Percentiles rank a stretch among this genome's conserved stretches.
These are phyloP conservation scores for Rhyzopertha dominica DNA, from an alignment of 1,140 invertebrate genomes.

Conservation along the genomic window DNA sequence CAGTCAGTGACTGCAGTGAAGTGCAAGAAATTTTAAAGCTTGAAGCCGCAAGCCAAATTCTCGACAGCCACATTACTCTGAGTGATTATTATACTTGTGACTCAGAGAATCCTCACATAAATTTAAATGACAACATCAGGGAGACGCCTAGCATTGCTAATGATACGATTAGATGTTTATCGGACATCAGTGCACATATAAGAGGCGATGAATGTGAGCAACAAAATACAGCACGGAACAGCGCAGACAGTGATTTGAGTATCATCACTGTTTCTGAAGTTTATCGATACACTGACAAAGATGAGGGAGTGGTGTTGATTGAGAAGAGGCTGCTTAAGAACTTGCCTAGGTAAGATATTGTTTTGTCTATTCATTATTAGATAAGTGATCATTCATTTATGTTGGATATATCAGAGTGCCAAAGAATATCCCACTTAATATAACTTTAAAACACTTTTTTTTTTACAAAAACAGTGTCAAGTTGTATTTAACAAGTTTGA, in stretches of 20 bases:
- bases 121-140: constrained; percentile 31
- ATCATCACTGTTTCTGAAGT: constrained; percentile 61
- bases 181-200: background rate
- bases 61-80: too few relatives aligned
- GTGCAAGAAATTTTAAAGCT: too few relatives aligned
- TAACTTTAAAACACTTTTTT: too few relatives aligned
- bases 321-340: constrained; percentile 60
- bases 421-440: too few relatives aligned
- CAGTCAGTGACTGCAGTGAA: constrained; percentile 4
- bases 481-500: too few relatives aligned
- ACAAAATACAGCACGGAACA: background rate
- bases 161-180: too few relatives aligned
- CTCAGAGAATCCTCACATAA: constrained; percentile 23
- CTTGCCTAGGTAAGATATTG: constrained; percentile 46
- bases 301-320: constrained; percentile 63
- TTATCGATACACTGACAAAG: constrained; percentile 68
- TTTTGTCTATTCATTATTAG: too few relatives aligned
- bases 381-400: too few relatives aligned
- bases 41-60: too few relatives aligned
- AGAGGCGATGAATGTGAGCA: background rate
- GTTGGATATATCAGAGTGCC: too few relatives aligned
- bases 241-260: constrained; percentile 25
- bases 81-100: constrained; percentile 40
- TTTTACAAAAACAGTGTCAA: too few relatives aligned
- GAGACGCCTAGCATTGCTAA: too few relatives aligned